Conservation (phyloP, 2,888 invertebrate species). For the Trimorus sp. region DNA sequence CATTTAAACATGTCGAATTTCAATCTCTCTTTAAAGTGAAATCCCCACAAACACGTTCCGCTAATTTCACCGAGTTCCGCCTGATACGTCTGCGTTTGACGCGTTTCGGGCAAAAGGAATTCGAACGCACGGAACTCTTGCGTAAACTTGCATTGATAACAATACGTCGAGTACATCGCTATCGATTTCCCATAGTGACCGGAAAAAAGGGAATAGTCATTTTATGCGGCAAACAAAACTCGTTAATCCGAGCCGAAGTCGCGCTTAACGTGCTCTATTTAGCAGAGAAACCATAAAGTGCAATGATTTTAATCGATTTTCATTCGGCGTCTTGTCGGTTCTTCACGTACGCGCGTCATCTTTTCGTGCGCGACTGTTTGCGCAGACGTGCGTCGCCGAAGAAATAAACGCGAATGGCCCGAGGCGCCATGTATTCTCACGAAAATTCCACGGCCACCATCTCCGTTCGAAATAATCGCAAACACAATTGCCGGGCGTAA, state of each 20-base stretch:
- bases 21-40: too few species aligned
- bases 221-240: slow-evolving; percentile 20
- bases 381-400: too few species aligned
- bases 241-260: neutral
- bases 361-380: neutral
- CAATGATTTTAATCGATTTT: slow-evolving; percentile 31
- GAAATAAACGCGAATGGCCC: too few species aligned
- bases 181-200: slow-evolving; percentile 31
- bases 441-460: too few species aligned
- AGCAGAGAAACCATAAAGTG: slow-evolving; percentile 40
- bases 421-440: too few species aligned
- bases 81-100: too few species aligned
- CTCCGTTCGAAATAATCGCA: too few species aligned
- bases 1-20: too few species aligned
- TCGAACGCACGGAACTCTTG: neutral
- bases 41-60: too few species aligned
- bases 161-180: slow-evolving; percentile 9
- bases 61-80: too few species aligned
- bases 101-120: too few species aligned
- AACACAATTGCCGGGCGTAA: too few species aligned
- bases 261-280: slow-evolving; percentile 40
- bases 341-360: neutral
- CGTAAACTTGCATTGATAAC: slow-evolving; percentile 21
- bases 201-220: slow-evolving; percentile 26
- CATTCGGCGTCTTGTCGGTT: neutral